Evolutionary conservation across 2,888 invertebrate genomes (phyloP).

Genomic region (Vesta saturnalis): DNA sequence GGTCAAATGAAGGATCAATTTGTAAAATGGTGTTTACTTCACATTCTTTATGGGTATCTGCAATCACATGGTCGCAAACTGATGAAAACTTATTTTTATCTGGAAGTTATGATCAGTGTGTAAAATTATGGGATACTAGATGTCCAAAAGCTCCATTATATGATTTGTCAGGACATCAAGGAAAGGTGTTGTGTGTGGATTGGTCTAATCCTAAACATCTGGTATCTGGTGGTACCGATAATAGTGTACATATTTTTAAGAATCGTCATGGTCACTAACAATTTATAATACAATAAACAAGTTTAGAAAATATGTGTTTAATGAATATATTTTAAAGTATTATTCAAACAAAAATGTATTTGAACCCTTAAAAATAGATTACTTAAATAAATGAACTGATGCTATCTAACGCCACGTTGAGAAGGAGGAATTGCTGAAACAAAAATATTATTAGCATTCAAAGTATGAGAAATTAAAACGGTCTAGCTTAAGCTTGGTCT

Average conservation of each 20-base stretch:
- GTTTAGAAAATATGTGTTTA: background rate
- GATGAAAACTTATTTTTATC: slow-evolving; percentile 89
- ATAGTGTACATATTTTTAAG: slow-evolving; percentile 89
- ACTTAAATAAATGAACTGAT: background rate
- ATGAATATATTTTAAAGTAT: background rate
- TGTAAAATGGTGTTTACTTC: slow-evolving; percentile 89
- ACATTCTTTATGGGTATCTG: slow-evolving; percentile 92
- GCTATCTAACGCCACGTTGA: slow-evolving; percentile 59
- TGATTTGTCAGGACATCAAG: slow-evolving; percentile 92
- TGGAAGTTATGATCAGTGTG: slow-evolving; percentile 88
- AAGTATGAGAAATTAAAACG: background rate
- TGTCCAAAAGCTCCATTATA: slow-evolving; percentile 92
- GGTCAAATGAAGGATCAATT: slow-evolving; percentile 86
- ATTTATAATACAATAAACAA: background rate
- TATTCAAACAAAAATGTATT: background rate
- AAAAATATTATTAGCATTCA: slow-evolving; percentile 6
- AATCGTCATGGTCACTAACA: slow-evolving; percentile 45
- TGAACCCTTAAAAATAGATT: background rate
- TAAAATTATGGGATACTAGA: slow-evolving; percentile 96
- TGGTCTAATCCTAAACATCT: slow-evolving; percentile 91
- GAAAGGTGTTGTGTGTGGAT: slow-evolving; percentile 91
- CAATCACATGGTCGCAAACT: slow-evolving; percentile 87
- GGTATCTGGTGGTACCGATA: slow-evolving; percentile 93
- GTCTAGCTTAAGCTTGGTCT: no score
- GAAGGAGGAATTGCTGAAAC: slow-evolving; percentile 55